A percentile compares a stretch with the other conserved stretches of the same genome.
phyloP scores from a whole-genome alignment of 2,797 vertebrate genomes.

The Vultur gryphus region DNA sequence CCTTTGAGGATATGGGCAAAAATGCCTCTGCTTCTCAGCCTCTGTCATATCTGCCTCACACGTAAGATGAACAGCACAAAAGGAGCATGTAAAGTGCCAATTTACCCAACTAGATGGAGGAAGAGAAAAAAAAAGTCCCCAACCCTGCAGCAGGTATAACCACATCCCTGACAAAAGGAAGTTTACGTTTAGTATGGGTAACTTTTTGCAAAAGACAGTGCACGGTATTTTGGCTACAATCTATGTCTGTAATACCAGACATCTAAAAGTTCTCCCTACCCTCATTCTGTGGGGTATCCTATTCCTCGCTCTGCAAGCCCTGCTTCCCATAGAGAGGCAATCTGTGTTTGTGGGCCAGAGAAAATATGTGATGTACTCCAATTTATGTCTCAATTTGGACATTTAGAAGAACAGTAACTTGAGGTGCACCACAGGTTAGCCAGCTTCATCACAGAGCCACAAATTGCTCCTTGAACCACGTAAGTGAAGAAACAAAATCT shows the following conservation, averaged over 20 bases:
- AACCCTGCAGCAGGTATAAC: background rate
- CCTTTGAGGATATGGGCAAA: background rate
- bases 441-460: background rate
- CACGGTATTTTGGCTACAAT: background rate
- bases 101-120: background rate
- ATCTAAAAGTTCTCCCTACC: background rate
- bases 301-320: background rate
- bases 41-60: background rate
- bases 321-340: background rate
- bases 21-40: background rate
- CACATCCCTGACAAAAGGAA: background rate
- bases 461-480: background rate
- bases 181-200: background rate
- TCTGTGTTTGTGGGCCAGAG: background rate
- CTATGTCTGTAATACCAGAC: background rate
- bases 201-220: background rate
- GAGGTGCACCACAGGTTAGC: background rate
- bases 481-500: background rate
- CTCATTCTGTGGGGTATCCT: background rate
- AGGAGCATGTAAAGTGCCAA: background rate
- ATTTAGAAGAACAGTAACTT: background rate
- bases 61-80: background rate
- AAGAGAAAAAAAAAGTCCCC: background rate
- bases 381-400: background rate
- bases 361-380: background rate